These are phyloP conservation scores for Periophthalmus modestus DNA, from an alignment of 2,113 vertebrate genomes.

Conservation along the genomic window DNA sequence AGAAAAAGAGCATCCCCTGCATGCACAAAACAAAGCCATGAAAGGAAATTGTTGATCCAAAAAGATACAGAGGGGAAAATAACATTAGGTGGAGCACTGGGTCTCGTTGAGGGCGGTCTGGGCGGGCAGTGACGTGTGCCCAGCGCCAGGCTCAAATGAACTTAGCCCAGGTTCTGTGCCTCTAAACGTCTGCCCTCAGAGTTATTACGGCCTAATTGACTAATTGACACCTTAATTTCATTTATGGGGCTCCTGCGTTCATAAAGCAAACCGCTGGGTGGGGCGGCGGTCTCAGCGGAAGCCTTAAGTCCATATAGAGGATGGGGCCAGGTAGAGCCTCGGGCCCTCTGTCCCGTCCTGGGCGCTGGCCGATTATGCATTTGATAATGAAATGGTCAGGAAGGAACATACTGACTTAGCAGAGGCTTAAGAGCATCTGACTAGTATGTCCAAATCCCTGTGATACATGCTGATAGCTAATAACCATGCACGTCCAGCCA, in stretches of 20 bases:
- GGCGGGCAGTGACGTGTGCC: constrained; percentile 79
- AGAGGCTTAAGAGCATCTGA: constrained; percentile 71
- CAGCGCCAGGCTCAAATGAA: constrained; percentile 80
- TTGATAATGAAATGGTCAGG: constrained; percentile 76
- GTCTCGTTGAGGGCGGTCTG: constrained; percentile 76
- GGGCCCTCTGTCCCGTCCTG: constrained; percentile 58
- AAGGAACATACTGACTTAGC: constrained; percentile 75
- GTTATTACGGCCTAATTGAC: constrained; percentile 83
- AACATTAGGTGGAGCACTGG: constrained; percentile 79
- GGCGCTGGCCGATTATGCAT: constrained; percentile 68
- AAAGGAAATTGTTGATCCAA: constrained; percentile 85
- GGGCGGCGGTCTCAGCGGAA: constrained; percentile 77
- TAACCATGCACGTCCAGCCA: constrained; percentile 65
- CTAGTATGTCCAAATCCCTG: constrained; percentile 69
- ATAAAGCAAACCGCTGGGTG: constrained; percentile 79
- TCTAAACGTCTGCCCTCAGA: constrained; percentile 84
- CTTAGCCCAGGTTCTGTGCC: constrained; percentile 80
- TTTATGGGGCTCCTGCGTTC: constrained; percentile 83
- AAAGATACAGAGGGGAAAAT: constrained; percentile 83
- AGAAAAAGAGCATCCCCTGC: constrained; percentile 94
- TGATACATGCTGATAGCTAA: constrained; percentile 72
- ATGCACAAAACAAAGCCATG: constrained; percentile 85
- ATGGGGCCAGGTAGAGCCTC: constrained; percentile 64
- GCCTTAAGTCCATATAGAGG: constrained; percentile 68
- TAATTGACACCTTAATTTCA: constrained; percentile 88